Conservation (phyloP, 2,888 invertebrate species). For the Kryphioiulus occultus region DNA sequence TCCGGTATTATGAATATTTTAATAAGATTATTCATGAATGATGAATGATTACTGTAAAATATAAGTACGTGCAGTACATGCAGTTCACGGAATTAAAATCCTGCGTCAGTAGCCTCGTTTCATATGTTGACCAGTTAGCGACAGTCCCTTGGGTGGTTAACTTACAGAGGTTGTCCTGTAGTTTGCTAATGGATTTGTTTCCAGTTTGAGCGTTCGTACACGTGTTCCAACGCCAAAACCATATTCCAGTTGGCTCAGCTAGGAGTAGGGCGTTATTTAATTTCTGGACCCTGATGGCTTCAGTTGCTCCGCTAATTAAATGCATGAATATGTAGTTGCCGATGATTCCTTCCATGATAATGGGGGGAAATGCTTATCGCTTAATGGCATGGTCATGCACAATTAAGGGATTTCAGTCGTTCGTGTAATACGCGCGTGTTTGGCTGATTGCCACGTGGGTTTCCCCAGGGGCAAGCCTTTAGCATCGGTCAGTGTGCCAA, state of each 20-base stretch:
- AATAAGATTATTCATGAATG: too few species aligned
- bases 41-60: too few species aligned
- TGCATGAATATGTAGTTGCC: neutral
- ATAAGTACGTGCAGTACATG: too few species aligned
- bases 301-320: neutral
- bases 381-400: constrained; percentile 16
- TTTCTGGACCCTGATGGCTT: constrained; percentile 9
- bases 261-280: constrained; percentile 16
- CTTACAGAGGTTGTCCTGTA: too few species aligned
- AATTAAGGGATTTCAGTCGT: constrained; percentile 16
- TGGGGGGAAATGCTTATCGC: constrained; percentile 8
- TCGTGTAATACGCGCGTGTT: neutral
- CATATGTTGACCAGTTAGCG: too few species aligned
- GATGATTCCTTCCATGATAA: neutral
- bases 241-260: neutral
- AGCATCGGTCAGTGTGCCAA: constrained; percentile 2
- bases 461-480: neutral
- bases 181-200: too few species aligned
- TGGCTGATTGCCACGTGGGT: constrained; percentile 13
- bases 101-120: too few species aligned
- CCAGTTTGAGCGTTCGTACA: neutral
- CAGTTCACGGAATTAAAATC: too few species aligned
- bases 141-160: too few species aligned
- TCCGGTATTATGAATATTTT: too few species aligned
- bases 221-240: neutral